A percentile compares a stretch with the other conserved stretches of the same genome.
phyloP scores from a whole-genome alignment of 2,888 invertebrate genomes.

The Ophion ellenae region DNA sequence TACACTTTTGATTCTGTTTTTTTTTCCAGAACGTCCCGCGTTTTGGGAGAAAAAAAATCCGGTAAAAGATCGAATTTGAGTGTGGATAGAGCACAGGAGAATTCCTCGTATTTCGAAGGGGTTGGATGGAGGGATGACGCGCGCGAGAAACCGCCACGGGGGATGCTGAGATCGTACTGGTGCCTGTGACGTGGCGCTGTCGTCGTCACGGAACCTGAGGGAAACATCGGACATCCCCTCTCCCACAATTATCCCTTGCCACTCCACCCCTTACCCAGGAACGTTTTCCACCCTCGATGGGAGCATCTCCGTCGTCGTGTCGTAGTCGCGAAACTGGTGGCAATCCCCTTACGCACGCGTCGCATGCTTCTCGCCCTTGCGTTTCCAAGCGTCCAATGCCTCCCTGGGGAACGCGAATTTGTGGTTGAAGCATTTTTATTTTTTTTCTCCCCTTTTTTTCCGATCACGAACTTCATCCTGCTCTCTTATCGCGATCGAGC shows the following conservation, averaged over 20 bases:
- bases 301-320: constrained; percentile 62
- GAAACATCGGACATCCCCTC: constrained; percentile 70
- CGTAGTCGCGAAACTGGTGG: constrained; percentile 52
- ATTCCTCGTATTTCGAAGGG: no score
- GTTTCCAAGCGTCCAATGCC: constrained; percentile 44
- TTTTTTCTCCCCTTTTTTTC: constrained; percentile 15
- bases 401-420: constrained; percentile 63
- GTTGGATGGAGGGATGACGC: constrained; percentile 59
- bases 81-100: no score
- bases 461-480: constrained; percentile 9
- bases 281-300: constrained; percentile 42
- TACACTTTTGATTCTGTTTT: no score
- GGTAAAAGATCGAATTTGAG: no score
- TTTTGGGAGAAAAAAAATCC: no score
- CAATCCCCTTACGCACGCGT: constrained; percentile 57
- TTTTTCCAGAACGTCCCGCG: no score
- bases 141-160: constrained; percentile 80
- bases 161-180: constrained; percentile 82
- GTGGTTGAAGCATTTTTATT: constrained; percentile 49
- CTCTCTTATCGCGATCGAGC: background rate
- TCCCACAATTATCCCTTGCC: constrained; percentile 63
- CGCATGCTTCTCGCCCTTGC: constrained; percentile 51
- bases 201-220: constrained; percentile 76
- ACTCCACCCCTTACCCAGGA: constrained; percentile 46
- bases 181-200: constrained; percentile 81